Evolutionary conservation across 2,797 vertebrate genomes (phyloP), one percentile per base, ranked within the genome.

Genomic region (Cottoperca gobio): DNA sequence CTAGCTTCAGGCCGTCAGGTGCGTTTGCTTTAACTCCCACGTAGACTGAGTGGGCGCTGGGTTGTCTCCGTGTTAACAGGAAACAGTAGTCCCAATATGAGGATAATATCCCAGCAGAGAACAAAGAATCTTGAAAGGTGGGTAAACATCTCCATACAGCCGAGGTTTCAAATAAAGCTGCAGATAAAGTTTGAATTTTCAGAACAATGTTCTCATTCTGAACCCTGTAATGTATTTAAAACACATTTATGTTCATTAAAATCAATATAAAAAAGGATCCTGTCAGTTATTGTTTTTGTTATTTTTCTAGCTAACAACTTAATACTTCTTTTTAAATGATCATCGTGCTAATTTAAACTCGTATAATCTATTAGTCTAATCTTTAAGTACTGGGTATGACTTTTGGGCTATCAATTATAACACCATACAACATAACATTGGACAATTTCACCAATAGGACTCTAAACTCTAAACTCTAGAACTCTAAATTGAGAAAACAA

Each of bases 31-130:
- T 35, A 21, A 17, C 3, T 50, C 35, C 28, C 16, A 11, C 16
- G 1, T 12, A 21, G 12, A 39, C 0, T 0, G 24, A 10, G 55
- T 62, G 48, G 77, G 62, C 0, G 61, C 61, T 8, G 39, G 8
- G 13, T 54, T 28, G 48, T 54, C 24, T 72, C 43, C 1, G 23
- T 54, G 40, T 66, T 65, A 48, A 60, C 61, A 66, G 46, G 62
- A 40, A 17, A 31, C 54, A 16, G 14, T 1, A 6, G 48, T 17
- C 68, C 68, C 35, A 13, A 33, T 28, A 19, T 45, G n/a, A 67
- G 19, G 16, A 40, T 46, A 2, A 55, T 6, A 10, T 43, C 59
- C 31, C 40, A 46, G 46, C 8, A 46, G 28, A 24, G 26, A 48
- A 9, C 8, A 48, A 31, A 55, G 14, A n/a, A n/a, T 48, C 12